Evolutionary conservation across 2,113 vertebrate species (phyloP).

Genomic region (Oncorhynchus tshawytscha): DNA sequence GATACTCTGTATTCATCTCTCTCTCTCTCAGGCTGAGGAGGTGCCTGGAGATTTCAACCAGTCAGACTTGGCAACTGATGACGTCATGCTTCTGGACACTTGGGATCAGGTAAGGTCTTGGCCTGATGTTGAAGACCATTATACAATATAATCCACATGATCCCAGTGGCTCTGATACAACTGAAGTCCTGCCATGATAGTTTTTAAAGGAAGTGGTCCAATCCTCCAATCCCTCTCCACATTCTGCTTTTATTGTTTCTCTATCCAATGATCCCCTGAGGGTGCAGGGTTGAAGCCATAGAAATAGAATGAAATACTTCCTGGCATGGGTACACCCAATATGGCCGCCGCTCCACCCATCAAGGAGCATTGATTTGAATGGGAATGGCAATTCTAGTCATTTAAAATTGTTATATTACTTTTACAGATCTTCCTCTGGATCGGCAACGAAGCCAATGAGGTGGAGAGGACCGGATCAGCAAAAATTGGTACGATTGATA

Average conservation of each 20-base stretch:
- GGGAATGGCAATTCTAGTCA: too few relatives aligned
- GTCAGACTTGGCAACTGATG: slow-evolving; percentile 70
- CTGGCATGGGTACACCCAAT: too few relatives aligned
- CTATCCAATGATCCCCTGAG: neutral
- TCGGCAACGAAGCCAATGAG: neutral
- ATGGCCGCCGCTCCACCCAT: too few relatives aligned
- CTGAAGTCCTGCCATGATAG: neutral
- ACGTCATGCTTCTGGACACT: slow-evolving; percentile 76
- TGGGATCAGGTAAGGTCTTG: slow-evolving; percentile 60
- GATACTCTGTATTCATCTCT: neutral
- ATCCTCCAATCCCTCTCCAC: neutral
- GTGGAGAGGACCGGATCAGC: slow-evolving; percentile 8
- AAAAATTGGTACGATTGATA: neutral
- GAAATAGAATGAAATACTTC: neutral
- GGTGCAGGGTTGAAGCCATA: neutral
- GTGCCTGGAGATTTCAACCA: slow-evolving; percentile 71
- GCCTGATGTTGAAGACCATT: neutral
- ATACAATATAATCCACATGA: neutral
- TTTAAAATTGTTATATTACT: too few relatives aligned
- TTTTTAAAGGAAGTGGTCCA: neutral
- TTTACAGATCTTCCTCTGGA: neutral
- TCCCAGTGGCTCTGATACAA: neutral
- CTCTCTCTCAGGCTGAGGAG: slow-evolving; percentile 64
- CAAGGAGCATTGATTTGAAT: too few relatives aligned
- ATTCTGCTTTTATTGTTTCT: neutral